Evolutionary conservation across 2,888 invertebrate genomes (phyloP).

Genomic region (Lasioglossum vierecki): DNA sequence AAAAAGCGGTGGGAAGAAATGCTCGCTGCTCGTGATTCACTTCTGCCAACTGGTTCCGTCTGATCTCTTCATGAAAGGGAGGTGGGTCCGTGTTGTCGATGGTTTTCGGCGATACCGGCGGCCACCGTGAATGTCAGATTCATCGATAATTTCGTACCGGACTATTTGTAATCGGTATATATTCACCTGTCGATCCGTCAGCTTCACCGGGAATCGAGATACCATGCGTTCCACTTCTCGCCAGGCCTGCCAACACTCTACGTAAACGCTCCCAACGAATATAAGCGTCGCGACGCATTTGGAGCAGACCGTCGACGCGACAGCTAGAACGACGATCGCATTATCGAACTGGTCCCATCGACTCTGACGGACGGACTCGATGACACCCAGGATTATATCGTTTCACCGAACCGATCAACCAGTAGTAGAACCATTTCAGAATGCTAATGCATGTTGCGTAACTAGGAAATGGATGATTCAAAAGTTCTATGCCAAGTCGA

Average conservation of each 20-base stretch:
- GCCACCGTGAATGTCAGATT: constrained; percentile 72
- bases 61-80: constrained; percentile 67
- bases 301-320: constrained; percentile 20
- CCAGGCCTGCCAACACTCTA: constrained; percentile 59
- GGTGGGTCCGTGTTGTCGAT: constrained; percentile 55
- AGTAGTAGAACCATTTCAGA: too few species aligned
- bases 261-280: constrained; percentile 49
- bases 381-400: constrained; percentile 50
- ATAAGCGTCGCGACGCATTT: constrained; percentile 12
- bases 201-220: constrained; percentile 65
- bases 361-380: constrained; percentile 26
- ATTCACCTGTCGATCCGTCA: constrained; percentile 74
- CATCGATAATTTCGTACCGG: constrained; percentile 70
- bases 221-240: constrained; percentile 69
- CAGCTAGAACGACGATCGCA: constrained; percentile 62
- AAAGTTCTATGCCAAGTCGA: neutral
- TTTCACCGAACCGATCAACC: neutral
- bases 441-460: neutral
- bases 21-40: constrained; percentile 57
- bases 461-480: neutral
- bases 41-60: constrained; percentile 60
- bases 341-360: constrained; percentile 44
- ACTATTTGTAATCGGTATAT: constrained; percentile 70
- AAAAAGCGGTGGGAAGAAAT: constrained; percentile 43
- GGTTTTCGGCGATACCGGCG: constrained; percentile 64